These are phyloP conservation scores for Bombus waltoni DNA, from an alignment of 1,140 invertebrate species.

Conservation along the genomic window DNA sequence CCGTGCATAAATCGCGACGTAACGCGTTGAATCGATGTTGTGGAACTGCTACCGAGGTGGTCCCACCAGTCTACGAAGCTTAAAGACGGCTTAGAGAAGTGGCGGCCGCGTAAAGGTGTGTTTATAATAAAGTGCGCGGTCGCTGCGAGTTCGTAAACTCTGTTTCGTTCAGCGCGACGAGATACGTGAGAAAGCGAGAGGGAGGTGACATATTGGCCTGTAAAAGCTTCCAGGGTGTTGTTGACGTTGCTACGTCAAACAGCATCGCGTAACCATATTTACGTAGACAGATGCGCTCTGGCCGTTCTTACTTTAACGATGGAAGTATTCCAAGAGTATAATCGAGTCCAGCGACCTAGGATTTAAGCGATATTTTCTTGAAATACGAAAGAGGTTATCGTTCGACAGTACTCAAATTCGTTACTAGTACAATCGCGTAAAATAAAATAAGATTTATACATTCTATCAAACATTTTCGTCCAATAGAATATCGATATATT, in stretches of 20 bases:
- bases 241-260: conserved; percentile 52
- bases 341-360: not conserved
- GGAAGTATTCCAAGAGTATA: not conserved
- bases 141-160: conserved; percentile 38
- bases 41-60: conserved; percentile 40
- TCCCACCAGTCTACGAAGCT: conserved; percentile 7
- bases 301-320: conserved; percentile 13
- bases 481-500: no score
- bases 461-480: no score
- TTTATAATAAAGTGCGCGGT: conserved; percentile 52
- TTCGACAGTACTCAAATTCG: no score
- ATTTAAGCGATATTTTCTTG: not conserved
- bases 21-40: conserved; percentile 42
- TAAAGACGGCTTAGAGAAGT: conserved; percentile 22
- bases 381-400: no score
- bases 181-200: conserved; percentile 44
- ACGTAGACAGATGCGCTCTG: conserved; percentile 20
- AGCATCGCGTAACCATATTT: conserved; percentile 23
- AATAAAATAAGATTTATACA: no score
- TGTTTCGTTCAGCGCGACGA: conserved; percentile 8
- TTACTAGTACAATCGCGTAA: no score
- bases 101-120: conserved; percentile 16
- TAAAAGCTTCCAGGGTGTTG: conserved; percentile 43
- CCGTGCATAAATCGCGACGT: conserved; percentile 10
- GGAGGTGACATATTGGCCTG: conserved; percentile 50